Evolutionary conservation across 2,113 vertebrate species (phyloP).

Genomic region (Neolamprologus modestus): DNA sequence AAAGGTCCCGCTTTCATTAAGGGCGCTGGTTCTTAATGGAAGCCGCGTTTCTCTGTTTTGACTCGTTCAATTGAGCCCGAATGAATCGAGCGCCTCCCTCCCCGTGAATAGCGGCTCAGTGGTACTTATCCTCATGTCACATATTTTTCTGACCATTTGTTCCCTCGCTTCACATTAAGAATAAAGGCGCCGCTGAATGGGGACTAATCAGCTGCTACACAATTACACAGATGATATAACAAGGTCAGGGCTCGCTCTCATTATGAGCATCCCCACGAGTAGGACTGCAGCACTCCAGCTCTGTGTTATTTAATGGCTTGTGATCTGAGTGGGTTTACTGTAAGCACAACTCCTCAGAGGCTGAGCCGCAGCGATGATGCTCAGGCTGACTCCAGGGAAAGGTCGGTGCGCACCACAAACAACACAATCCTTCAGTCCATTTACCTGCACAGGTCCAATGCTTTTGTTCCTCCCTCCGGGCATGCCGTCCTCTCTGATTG

Average conservation of each 20-base stretch:
- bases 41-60: background rate
- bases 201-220: background rate
- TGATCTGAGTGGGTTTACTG: background rate
- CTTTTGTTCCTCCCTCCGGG: slow-evolving; percentile 98
- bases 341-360: background rate
- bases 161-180: background rate
- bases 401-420: background rate
- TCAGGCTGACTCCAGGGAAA: background rate
- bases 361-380: background rate
- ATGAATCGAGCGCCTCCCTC: slow-evolving; percentile 21
- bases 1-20: slow-evolving; percentile 4
- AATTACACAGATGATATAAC: slow-evolving; percentile 17
- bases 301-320: background rate
- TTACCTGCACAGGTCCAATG: slow-evolving; percentile 97
- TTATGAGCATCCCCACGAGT: background rate
- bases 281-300: background rate
- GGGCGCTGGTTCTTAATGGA: background rate
- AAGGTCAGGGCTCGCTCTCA: slow-evolving; percentile 27
- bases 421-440: background rate
- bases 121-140: slow-evolving; percentile 36
- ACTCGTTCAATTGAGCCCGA: background rate
- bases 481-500: slow-evolving; percentile 99
- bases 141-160: slow-evolving; percentile 12
- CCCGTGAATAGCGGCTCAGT: slow-evolving; percentile 1
- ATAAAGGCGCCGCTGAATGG: slow-evolving; percentile 4